phyloP scores from a whole-genome alignment of 1,140 invertebrate genomes.

The Pemphigus obesinymphae region DNA sequence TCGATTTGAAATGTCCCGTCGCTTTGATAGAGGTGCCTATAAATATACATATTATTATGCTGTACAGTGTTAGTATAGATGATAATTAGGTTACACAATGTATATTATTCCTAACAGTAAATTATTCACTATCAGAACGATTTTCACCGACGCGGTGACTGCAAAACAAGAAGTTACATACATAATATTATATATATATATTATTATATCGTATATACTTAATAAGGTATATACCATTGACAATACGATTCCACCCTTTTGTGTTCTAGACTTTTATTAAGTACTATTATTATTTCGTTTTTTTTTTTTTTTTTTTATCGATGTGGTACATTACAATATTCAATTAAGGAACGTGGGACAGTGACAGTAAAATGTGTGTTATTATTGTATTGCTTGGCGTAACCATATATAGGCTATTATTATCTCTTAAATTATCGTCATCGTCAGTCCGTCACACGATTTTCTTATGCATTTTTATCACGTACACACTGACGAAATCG shows the following conservation, averaged over 20 bases:
- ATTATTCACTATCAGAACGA: constrained; percentile 8
- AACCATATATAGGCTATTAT: not conserved
- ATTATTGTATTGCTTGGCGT: not conserved
- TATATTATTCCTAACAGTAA: not conserved
- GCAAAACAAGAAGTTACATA: not conserved
- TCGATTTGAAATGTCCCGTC: no score
- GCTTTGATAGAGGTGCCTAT: no score
- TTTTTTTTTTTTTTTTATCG: not conserved
- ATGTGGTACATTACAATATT: constrained; percentile 38
- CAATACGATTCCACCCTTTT: not conserved
- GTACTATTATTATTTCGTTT: not conserved
- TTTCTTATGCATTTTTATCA: not conserved
- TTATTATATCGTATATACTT: not conserved
- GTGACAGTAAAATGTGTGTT: constrained; percentile 30
- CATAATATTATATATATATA: not conserved
- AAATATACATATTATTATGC: no score
- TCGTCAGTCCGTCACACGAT: constrained; percentile 1
- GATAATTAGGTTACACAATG: no score
- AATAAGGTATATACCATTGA: not conserved
- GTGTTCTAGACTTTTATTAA: not conserved
- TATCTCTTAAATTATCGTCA: constrained; percentile 24
- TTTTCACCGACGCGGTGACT: not conserved
- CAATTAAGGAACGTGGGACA: constrained; percentile 39
- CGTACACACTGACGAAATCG: no score
- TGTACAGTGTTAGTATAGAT: no score